Evolutionary conservation across 2,113 vertebrate genomes (phyloP), one percentile per base, ranked within the genome.

Genomic region (Triplophysa rosa): DNA sequence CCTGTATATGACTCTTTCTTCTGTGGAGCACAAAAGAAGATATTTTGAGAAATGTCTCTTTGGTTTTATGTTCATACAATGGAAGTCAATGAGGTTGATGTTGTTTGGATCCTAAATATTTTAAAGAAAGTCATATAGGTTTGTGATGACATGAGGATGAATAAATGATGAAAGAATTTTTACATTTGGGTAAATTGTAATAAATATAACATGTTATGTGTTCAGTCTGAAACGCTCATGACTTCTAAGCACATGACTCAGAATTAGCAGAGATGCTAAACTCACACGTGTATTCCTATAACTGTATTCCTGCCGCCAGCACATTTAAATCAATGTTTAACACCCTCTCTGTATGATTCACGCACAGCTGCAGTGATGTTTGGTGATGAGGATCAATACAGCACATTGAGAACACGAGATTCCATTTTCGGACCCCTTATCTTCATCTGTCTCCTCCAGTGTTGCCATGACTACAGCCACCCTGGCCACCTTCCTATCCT

Each of bases 341-440:
- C 71, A 61, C 71, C 65, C 64, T 71, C 66, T 24, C 21, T 64
- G 80, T 63, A 80, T 71, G 71, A 64, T 62, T 47, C 54, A 66
- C 72, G 56, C 70, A 47, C 68, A 78, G 80, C 81, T 73, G 78
- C 69, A 40, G 80, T 69, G 82, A 81, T 83, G 68, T 81, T 68
- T 69, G 49, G 58, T 42, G 66, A 82, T 79, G 80, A 56, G 80
- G 83, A 85, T 85, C 80, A 82, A 80, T 82, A 82, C 49, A 40
- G 63, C 80, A 82, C 83, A 82, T 66, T 58, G 68, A 74, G 73
- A 67, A 83, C 79, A 17, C 72, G 4, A 73, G 73, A 82, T 77
- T 74, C 80, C 84, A 80, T 85, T 85, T 78, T 85, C 79, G 67
- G 62, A 85, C 72, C 80, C 29, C 72, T 68, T 80, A 85, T 78